Percentiles rank a stretch among this genome's conserved stretches.
Conservation (phyloP, 2,113 vertebrate genomes). For the Macroglossus sobrinus region DNA sequence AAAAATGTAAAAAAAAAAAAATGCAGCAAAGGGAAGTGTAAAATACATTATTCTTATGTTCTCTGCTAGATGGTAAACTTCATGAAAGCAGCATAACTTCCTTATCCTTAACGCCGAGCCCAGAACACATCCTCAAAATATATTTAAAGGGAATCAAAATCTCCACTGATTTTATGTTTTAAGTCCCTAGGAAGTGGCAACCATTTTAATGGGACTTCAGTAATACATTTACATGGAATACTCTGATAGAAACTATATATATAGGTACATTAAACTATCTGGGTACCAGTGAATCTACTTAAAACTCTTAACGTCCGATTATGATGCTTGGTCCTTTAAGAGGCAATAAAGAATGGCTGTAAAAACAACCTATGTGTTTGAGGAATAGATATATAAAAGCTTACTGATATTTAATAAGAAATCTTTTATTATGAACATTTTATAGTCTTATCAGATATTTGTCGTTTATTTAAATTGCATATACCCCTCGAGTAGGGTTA, state of each 20-base stretch:
- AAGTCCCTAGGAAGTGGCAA: not conserved
- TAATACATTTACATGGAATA: not conserved
- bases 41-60: not conserved
- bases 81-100: not conserved
- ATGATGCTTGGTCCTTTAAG: too few species aligned
- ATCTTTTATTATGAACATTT: too few species aligned
- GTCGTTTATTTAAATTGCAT: too few species aligned
- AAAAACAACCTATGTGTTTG: not conserved
- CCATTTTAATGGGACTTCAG: not conserved
- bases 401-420: too few species aligned
- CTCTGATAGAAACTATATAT: not conserved
- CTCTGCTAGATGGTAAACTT: too few species aligned
- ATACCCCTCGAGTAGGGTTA: too few species aligned
- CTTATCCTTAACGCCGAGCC: not conserved
- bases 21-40: not conserved
- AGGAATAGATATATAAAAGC: too few species aligned
- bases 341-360: too few species aligned
- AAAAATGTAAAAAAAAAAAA: not conserved
- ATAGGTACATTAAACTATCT: not conserved
- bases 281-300: not conserved
- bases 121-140: not conserved
- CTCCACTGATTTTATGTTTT: not conserved
- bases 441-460: too few species aligned
- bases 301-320: too few species aligned
- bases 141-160: not conserved